Conservation (phyloP, 1,140 invertebrate genomes). For the Drosophila grimshawi region DNA sequence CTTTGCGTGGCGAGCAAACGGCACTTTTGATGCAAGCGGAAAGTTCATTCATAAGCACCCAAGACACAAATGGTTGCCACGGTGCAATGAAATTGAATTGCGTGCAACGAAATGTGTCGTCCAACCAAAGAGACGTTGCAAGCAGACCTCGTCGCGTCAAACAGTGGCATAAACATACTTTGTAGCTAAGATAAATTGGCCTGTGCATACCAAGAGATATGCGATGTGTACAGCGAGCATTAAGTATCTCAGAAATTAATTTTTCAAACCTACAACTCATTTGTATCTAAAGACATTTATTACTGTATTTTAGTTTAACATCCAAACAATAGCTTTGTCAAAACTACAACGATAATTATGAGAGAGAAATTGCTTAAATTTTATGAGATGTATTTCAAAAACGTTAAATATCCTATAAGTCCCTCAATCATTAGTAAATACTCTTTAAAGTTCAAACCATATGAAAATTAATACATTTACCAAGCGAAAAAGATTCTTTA, state of each 20-base stretch:
- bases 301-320: neutral
- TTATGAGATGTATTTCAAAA: neutral
- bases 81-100: slow-evolving; percentile 72
- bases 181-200: slow-evolving; percentile 49
- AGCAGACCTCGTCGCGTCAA: slow-evolving; percentile 11
- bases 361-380: neutral
- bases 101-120: slow-evolving; percentile 50
- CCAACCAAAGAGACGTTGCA: slow-evolving; percentile 11
- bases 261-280: slow-evolving; percentile 2
- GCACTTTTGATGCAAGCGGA: slow-evolving; percentile 60
- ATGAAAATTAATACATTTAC: too few species aligned
- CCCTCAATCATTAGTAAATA: too few species aligned
- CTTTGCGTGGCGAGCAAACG: slow-evolving; percentile 47
- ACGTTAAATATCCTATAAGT: too few species aligned
- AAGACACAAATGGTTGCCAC: slow-evolving; percentile 48
- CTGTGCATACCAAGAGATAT: slow-evolving; percentile 19
- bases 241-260: neutral
- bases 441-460: too few species aligned
- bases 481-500: too few species aligned
- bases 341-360: too few species aligned
- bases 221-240: slow-evolving; percentile 18
- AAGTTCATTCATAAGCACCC: slow-evolving; percentile 67
- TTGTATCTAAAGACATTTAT: slow-evolving; percentile 14
- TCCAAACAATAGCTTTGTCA: too few species aligned
- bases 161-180: slow-evolving; percentile 50